Base-by-base conservation (phyloP, 2,888 invertebrate species). In the Cinara cedri region DNA sequence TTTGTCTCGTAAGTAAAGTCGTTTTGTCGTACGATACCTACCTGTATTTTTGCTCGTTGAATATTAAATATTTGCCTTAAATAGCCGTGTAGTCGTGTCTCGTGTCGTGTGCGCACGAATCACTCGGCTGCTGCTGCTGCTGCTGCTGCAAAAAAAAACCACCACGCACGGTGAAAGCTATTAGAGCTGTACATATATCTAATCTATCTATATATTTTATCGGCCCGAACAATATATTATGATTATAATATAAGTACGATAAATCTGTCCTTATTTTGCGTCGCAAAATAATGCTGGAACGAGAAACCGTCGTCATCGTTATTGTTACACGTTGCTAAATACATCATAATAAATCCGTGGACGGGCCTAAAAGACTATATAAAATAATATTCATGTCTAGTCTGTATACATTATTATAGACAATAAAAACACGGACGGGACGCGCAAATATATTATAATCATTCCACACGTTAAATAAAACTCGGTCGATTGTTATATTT, bases 241-340 rank as follows among this genome's bases (percentile, higher is more conserved):
- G n/a, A n/a, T n/a, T n/a, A n/a, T n/a, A n/a, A n/a, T n/a, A n/a
- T n/a, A n/a, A n/a, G n/a, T n/a, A n/a, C n/a, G n/a, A n/a, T n/a
- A n/a, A 74, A 74, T 74, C 74, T 74, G 63, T 74, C 74, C 74
- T 74, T 74, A 74, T 74, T 74, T 74, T 63, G 16, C 13, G 51
- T 42, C 19, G 74, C n/a, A n/a, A n/a, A 42, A 74, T 74, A 74
- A 74, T 74, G 54, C 51, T 51, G 63, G 42, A 54, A 74, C n/a
- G n/a, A n/a, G n/a, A n/a, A n/a, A n/a, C 51, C n/a, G n/a, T 63
- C 74, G 74, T 63, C 74, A 63, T 74, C 54, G 74, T 74, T 63
- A 60, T 72, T 9, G 19, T 68, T n/a, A n/a, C n/a, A n/a, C n/a
- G n/a, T n/a, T n/a, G n/a, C n/a, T n/a, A n/a, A n/a, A 21, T 10